A percentile compares a stretch with the other conserved stretches of the same genome.
phyloP scores from a whole-genome alignment of 2,113 vertebrate genomes.

The Deroptyus accipitrinus region DNA sequence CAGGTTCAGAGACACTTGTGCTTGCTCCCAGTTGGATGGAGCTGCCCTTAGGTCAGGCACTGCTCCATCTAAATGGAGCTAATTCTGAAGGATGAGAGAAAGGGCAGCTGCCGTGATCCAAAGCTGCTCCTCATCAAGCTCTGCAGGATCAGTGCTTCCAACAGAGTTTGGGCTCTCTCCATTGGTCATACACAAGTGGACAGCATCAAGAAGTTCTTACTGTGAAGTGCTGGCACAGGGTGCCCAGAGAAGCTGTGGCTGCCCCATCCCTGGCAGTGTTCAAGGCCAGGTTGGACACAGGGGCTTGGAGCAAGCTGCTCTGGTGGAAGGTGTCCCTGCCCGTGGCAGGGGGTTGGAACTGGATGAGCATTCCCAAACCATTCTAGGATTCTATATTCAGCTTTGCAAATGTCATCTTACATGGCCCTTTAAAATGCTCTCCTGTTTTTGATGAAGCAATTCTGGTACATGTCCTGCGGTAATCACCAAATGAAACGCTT shows the following conservation, averaged over 20 bases:
- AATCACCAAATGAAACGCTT: constrained; percentile 59
- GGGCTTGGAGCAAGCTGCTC: neutral
- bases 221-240: neutral
- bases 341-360: neutral
- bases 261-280: neutral
- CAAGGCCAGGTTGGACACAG: neutral
- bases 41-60: neutral
- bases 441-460: constrained; percentile 49
- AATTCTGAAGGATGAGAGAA: neutral
- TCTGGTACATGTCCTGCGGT: constrained; percentile 44
- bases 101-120: neutral
- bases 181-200: neutral
- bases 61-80: neutral
- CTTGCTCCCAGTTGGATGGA: neutral
- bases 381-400: neutral
- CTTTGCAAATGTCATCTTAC: constrained; percentile 46
- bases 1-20: neutral
- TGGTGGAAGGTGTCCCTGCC: neutral
- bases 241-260: neutral
- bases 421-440: neutral
- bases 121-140: neutral
- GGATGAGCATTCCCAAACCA: neutral
- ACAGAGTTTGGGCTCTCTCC: neutral
- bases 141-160: neutral
- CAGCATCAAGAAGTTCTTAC: neutral